phyloP scores from a whole-genome alignment of 2,113 vertebrate species.

The Hypocryptadius cinnamomeus region DNA sequence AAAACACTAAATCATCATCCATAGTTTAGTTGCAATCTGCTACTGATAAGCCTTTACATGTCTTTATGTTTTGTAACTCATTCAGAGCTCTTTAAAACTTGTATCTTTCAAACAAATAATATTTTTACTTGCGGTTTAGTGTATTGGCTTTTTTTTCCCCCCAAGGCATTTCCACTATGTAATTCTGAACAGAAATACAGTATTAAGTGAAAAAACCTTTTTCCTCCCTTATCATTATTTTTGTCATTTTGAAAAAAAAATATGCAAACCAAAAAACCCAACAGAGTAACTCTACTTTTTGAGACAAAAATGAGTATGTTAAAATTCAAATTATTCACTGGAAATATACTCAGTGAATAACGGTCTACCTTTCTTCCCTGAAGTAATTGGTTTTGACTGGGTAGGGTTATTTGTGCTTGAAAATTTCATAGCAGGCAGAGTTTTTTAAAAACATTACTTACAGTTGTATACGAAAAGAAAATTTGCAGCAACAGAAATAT shows the following conservation, averaged over 20 bases:
- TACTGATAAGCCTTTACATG: not conserved
- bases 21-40: not conserved
- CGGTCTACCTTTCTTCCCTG: not conserved
- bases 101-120: not conserved
- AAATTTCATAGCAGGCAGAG: not conserved
- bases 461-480: not conserved
- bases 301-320: not conserved
- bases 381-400: not conserved
- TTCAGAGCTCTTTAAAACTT: not conserved
- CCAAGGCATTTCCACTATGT: not conserved
- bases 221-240: not conserved
- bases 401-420: not conserved
- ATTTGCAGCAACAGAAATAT: not conserved
- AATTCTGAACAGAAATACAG: not conserved
- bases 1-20: not conserved
- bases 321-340: not conserved
- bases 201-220: not conserved
- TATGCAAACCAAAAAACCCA: not conserved
- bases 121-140: not conserved
- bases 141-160: not conserved
- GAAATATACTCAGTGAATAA: not conserved
- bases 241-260: not conserved
- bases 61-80: not conserved
- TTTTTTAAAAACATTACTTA: not conserved
- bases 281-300: not conserved